A percentile compares a stretch with the other conserved stretches of the same genome.
Conservation (phyloP, 1,140 invertebrate species). For the Portunus trituberculatus region DNA sequence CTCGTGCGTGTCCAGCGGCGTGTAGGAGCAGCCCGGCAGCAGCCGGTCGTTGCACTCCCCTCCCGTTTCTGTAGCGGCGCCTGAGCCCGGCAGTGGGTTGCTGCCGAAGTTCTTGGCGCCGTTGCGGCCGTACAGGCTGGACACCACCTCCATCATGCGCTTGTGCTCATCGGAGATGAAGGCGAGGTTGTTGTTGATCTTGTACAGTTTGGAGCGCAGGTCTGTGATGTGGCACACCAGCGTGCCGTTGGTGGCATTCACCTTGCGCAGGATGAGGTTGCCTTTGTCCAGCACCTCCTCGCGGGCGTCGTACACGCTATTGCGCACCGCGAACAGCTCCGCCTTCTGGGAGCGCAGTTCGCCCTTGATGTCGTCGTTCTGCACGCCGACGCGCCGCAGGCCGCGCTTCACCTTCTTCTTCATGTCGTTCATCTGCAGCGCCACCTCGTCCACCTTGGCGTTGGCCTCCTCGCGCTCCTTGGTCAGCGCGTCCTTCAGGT, state of each 20-base stretch:
- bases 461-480: slow-evolving; percentile 65
- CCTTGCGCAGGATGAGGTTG: slow-evolving; percentile 70
- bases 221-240: slow-evolving; percentile 75
- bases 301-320: slow-evolving; percentile 74
- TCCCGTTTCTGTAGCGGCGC: slow-evolving; percentile 29
- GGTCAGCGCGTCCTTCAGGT: slow-evolving; percentile 71
- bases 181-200: slow-evolving; percentile 76
- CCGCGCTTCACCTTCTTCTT: slow-evolving; percentile 74
- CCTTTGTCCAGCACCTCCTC: slow-evolving; percentile 76
- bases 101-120: not conserved
- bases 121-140: slow-evolving; percentile 40
- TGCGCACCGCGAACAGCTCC: slow-evolving; percentile 75
- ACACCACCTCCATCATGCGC: slow-evolving; percentile 70
- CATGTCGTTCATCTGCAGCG: slow-evolving; percentile 60
- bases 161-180: slow-evolving; percentile 74
- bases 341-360: slow-evolving; percentile 77
- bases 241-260: slow-evolving; percentile 73
- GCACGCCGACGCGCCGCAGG: slow-evolving; percentile 67
- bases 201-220: slow-evolving; percentile 72
- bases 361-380: slow-evolving; percentile 76
- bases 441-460: slow-evolving; percentile 65
- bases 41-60: slow-evolving; percentile 65
- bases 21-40: slow-evolving; percentile 76
- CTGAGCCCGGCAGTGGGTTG: not conserved
- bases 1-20: slow-evolving; percentile 73